Conservation (phyloP, 2,113 vertebrate species). For the Ophiodon elongatus region DNA sequence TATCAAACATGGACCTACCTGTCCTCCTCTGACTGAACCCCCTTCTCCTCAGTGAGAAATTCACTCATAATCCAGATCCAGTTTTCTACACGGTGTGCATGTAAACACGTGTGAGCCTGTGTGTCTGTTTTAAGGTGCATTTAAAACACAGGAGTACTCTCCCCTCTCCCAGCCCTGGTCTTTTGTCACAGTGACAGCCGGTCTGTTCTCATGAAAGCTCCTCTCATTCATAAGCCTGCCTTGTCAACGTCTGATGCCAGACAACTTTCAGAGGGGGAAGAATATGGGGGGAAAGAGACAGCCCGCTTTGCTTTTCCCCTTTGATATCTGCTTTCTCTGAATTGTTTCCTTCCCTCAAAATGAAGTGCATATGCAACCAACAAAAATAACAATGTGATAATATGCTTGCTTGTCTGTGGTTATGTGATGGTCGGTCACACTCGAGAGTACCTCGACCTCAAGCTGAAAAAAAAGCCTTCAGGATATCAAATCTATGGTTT, state of each 20-base stretch:
- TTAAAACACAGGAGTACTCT: constrained; percentile 26
- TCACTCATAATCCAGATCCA: neutral
- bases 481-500: constrained; percentile 72
- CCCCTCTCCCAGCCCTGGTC: constrained; percentile 44
- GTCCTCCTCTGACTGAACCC: neutral
- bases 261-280: constrained; percentile 39
- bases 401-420: neutral
- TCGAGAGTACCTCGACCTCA: constrained; percentile 56
- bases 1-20: neutral
- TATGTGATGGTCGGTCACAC: constrained; percentile 41
- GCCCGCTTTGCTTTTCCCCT: neutral
- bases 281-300: neutral
- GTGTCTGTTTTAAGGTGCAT: constrained; percentile 34
- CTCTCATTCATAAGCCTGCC: constrained; percentile 65
- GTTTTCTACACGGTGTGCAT: neutral
- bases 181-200: constrained; percentile 78
- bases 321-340: constrained; percentile 40
- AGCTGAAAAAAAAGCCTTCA: constrained; percentile 57
- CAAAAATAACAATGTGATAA: constrained; percentile 17
- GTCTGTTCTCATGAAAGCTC: constrained; percentile 77
- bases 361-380: neutral
- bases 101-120: neutral
- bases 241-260: constrained; percentile 61
- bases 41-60: too few relatives aligned
- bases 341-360: constrained; percentile 4